Conservation (phyloP, 2,797 vertebrate species). For the Alcedo atthis region DNA sequence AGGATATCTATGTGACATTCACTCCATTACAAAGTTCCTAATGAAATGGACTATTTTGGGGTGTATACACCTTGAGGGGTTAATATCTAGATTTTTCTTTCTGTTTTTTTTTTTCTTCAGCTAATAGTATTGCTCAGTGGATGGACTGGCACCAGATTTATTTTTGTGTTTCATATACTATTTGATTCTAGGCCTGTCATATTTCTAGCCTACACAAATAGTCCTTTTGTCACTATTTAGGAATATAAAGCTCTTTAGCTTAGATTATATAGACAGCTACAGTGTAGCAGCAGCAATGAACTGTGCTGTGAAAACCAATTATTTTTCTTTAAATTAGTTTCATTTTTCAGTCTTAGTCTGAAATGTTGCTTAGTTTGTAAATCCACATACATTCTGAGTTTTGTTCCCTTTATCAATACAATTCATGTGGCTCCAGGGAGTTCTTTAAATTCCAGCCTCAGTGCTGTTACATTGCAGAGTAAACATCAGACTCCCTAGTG, state of each 20-base stretch:
- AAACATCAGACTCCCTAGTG: constrained; percentile 65
- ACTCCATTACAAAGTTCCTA: constrained; percentile 90
- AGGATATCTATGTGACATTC: constrained; percentile 93
- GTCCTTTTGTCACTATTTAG: constrained; percentile 54
- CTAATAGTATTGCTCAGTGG: constrained; percentile 73
- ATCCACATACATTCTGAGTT: constrained; percentile 68
- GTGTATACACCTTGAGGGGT: constrained; percentile 62
- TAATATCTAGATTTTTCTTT: constrained; percentile 66
- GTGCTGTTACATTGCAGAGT: constrained; percentile 63
- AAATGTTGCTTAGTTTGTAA: constrained; percentile 56
- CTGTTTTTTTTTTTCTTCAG: constrained; percentile 55
- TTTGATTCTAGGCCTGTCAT: constrained; percentile 50
- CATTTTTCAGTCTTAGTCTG: constrained; percentile 40
- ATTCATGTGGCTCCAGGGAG: constrained; percentile 36
- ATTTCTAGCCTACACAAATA: constrained; percentile 47
- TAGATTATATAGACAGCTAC: constrained; percentile 80
- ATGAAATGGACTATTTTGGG: constrained; percentile 72
- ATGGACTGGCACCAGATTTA: constrained; percentile 69
- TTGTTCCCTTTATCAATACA: constrained; percentile 78
- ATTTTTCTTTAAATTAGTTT: constrained; percentile 57
- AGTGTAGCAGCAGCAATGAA: constrained; percentile 80
- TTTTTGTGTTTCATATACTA: constrained; percentile 58
- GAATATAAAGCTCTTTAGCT: constrained; percentile 72
- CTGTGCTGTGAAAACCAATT: constrained; percentile 68
- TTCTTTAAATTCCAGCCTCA: constrained; percentile 66